Base-by-base conservation (phyloP, 2,888 invertebrate species). In the Helicoverpa assulta region DNA sequence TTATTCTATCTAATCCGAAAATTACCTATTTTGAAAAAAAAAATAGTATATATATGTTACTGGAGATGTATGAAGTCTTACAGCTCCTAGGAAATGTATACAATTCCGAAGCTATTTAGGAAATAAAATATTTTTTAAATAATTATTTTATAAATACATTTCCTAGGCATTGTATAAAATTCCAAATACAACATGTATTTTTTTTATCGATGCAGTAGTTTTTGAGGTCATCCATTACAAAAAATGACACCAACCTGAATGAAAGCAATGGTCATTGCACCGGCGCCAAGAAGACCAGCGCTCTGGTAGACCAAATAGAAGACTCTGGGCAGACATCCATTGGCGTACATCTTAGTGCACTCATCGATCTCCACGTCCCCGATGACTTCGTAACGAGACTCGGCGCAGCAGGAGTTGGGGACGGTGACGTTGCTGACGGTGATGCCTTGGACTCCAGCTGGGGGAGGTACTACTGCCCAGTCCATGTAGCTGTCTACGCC, bases 191-290 rank as follows among this genome's bases (percentile, higher is more conserved):
- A n/a, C n/a, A n/a, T n/a, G n/a, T n/a, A n/a, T n/a, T n/a, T n/a
- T n/a, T n/a, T n/a, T n/a, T n/a, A n/a, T 10, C 26, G 26, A 21
- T 21, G 1, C 21, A 26, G 26, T 3, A 26, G 1, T 26, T 26
- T 26, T 26, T 26, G 21, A 21, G 21, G 26, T 26, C 26, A 26
- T 26, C 26, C 8, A 10, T 40, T 14, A 40, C 12, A 4, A 40
- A 29, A 54, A 14, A 54, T 16, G n/a, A 57, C 4, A 85, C 83
- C 72, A 88, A 97, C 97, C 96, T 98, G 98, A 75, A 98, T 97
- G 84, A 98, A 97, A 8, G 97, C 97, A 70, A 98, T 97, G n/a
- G 98, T 97, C 84, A 97, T 95, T 5, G 98, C 98, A 5, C 98
- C 98, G 60, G 97, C 97, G 4, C 97, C 97, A 73, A 98, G 92